These are phyloP conservation scores for Chrysomela aeneicollis DNA, from an alignment of 2,888 invertebrate species.

Conservation along the genomic window DNA sequence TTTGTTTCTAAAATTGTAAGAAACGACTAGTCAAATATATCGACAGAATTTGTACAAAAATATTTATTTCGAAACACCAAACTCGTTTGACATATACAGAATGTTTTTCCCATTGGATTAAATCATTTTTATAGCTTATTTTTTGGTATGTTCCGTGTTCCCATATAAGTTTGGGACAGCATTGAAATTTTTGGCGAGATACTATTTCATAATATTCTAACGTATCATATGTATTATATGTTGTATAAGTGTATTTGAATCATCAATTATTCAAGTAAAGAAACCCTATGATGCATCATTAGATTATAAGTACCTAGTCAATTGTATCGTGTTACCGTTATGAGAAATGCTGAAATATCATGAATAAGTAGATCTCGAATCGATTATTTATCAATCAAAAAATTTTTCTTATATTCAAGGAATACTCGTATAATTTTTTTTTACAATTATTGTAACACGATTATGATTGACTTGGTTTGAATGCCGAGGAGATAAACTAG, in stretches of 20 bases:
- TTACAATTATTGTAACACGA: conserved; percentile 31
- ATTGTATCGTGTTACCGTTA: background rate
- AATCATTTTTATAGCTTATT: too few species aligned
- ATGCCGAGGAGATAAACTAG: conserved; percentile 26
- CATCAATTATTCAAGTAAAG: background rate
- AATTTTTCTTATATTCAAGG: background rate
- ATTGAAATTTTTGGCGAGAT: too few species aligned
- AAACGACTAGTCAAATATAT: too few species aligned
- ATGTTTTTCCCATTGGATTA: too few species aligned
- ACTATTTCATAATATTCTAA: background rate
- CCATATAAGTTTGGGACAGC: too few species aligned
- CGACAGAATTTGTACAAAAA: too few species aligned
- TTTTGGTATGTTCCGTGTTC: too few species aligned
- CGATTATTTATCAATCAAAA: background rate
- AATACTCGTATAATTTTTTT: background rate
- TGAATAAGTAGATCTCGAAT: background rate
- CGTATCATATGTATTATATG: background rate
- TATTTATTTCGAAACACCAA: too few species aligned
- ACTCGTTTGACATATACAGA: too few species aligned
- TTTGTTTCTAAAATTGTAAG: too few species aligned
- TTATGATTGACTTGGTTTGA: conserved; percentile 18
- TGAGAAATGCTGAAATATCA: background rate
- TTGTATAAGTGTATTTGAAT: conserved; percentile 5
- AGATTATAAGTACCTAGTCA: conserved; percentile 3
- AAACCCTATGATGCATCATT: background rate